These are phyloP conservation scores for Struthidea cinerea DNA, from an alignment of 2,113 vertebrate species.

Conservation along the genomic window DNA sequence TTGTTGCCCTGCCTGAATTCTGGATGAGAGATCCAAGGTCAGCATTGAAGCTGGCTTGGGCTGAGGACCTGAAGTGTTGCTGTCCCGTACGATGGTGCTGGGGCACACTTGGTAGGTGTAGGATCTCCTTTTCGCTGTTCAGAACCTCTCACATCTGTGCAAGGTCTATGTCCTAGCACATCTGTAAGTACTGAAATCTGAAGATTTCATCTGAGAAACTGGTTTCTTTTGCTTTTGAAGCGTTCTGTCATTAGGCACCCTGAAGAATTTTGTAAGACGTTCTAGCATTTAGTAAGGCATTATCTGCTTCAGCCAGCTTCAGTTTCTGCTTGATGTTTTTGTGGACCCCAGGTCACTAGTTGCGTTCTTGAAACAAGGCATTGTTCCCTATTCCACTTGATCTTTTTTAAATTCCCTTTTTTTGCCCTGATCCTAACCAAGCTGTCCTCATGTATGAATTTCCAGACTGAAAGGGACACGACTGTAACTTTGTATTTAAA, in stretches of 20 bases:
- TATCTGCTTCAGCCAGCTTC: slow-evolving; percentile 1
- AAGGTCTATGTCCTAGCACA: not conserved
- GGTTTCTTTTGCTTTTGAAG: not conserved
- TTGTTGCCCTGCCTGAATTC: not conserved
- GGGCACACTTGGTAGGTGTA: not conserved
- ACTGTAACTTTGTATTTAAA: not conserved
- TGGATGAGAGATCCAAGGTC: not conserved
- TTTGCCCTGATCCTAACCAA: not conserved
- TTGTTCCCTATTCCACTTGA: not conserved
- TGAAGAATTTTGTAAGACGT: not conserved
- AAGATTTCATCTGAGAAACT: not conserved
- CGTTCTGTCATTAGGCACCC: not conserved
- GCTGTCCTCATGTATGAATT: not conserved
- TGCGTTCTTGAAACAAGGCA: slow-evolving; percentile 1
- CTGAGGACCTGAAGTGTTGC: not conserved
- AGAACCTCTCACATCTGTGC: not conserved
- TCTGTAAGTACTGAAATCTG: not conserved
- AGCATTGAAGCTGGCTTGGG: not conserved
- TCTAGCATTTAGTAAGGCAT: not conserved
- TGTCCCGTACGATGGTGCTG: fast-evolving
- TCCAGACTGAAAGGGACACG: not conserved
- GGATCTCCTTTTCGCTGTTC: not conserved
- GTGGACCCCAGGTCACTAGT: slow-evolving; percentile 43
- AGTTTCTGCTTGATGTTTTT: slow-evolving; percentile 45
- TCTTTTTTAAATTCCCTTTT: not conserved